phyloP scores from a whole-genome alignment of 2,888 invertebrate species.

The Rotaria magnacalcarata region DNA sequence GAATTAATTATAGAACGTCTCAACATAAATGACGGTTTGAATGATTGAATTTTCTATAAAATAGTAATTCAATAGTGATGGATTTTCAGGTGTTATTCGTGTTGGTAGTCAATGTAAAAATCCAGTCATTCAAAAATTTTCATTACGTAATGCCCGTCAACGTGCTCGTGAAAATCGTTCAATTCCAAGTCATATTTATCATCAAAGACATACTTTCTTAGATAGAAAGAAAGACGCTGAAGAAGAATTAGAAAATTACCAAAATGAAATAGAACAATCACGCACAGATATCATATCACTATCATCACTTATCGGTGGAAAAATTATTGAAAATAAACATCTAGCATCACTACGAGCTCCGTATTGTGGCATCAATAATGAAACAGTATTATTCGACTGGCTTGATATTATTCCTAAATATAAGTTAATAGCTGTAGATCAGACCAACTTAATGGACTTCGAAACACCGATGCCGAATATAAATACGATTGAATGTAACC shows the following conservation, averaged over 20 bases:
- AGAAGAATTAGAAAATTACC: background rate
- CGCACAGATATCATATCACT: background rate
- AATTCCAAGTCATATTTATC: background rate
- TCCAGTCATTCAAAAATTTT: slow-evolving; percentile 38
- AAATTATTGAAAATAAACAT: background rate
- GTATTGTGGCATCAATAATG: background rate
- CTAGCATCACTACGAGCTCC: background rate
- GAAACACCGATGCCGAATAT: background rate
- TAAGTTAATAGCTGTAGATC: background rate
- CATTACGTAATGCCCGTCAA: slow-evolving; percentile 21
- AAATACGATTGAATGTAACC: background rate
- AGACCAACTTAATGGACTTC: background rate
- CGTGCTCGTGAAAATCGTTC: background rate
- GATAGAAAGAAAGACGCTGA: background rate
- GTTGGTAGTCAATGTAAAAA: slow-evolving; percentile 47
- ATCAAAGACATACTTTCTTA: background rate
- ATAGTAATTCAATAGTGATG: background rate
- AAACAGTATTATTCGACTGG: background rate
- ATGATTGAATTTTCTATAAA: background rate
- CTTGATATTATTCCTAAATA: background rate
- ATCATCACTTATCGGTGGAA: background rate
- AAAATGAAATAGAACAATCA: background rate
- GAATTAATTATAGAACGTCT: slow-evolving; percentile 46
- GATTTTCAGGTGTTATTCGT: slow-evolving; percentile 43
- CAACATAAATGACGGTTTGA: background rate